Percentiles rank a stretch among this genome's conserved stretches.
Evolutionary conservation across 2,888 invertebrate genomes (phyloP).

Genomic region (Temnothorax unifasciatus): DNA sequence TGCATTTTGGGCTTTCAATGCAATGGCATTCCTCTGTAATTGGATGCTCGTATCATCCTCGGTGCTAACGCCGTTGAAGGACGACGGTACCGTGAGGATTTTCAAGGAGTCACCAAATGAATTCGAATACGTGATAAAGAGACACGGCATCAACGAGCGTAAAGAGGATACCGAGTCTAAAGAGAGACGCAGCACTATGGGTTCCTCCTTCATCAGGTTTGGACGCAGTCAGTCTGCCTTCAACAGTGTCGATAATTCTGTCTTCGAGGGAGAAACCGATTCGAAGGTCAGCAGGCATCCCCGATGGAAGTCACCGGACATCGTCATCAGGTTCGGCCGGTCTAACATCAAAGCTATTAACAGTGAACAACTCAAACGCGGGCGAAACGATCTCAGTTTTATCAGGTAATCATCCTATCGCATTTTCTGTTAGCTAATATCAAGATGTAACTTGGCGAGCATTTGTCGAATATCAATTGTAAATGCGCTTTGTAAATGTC

Average conservation of each 20-base stretch:
- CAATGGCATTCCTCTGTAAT: constrained; percentile 75
- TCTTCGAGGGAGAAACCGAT: constrained; percentile 39
- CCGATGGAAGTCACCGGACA: constrained; percentile 77
- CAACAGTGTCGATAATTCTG: constrained; percentile 50
- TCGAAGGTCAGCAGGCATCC: constrained; percentile 69
- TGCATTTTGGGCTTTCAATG: constrained; percentile 73
- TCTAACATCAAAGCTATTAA: constrained; percentile 72
- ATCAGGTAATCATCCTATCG: constrained; percentile 69
- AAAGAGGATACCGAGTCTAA: constrained; percentile 78
- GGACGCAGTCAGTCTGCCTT: constrained; percentile 72
- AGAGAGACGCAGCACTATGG: constrained; percentile 80
- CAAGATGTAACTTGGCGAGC: not conserved
- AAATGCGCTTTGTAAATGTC: not conserved
- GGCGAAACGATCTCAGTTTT: constrained; percentile 77
- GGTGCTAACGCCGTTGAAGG: constrained; percentile 72
- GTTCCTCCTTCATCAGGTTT: constrained; percentile 80
- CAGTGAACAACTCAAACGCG: constrained; percentile 65
- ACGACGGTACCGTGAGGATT: constrained; percentile 68
- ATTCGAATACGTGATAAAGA: constrained; percentile 80
- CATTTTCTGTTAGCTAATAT: not conserved
- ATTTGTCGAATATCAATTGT: not conserved
- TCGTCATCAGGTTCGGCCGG: constrained; percentile 84
- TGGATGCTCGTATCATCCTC: constrained; percentile 74
- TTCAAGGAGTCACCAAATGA: constrained; percentile 74
- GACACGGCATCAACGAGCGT: constrained; percentile 68